A percentile compares a stretch with the other conserved stretches of the same genome.
Evolutionary conservation across 2,113 vertebrate genomes (phyloP).

Genomic region (Hippoglossus stenolepis): DNA sequence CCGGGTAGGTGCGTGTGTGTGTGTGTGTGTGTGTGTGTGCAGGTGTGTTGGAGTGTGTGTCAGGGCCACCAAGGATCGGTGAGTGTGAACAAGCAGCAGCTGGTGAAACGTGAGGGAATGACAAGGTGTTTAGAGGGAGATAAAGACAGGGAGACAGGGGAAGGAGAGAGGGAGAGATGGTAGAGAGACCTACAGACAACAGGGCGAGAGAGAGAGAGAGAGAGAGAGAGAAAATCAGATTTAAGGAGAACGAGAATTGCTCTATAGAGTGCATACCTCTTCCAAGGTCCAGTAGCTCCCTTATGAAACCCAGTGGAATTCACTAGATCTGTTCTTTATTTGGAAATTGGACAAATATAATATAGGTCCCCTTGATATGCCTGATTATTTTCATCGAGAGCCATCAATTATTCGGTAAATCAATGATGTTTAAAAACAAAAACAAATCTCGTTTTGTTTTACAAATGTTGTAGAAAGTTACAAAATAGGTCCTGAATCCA

Average conservation of each 20-base stretch:
- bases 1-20: not conserved
- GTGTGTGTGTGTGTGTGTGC: not conserved
- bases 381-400: too few species aligned
- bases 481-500: too few species aligned
- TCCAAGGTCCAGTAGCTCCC: too few species aligned
- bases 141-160: constrained; percentile 17
- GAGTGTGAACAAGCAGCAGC: constrained; percentile 78
- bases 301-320: too few species aligned
- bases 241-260: not conserved
- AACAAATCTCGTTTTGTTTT: too few species aligned
- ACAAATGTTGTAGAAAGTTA: too few species aligned
- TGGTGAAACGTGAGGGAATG: constrained; percentile 71
- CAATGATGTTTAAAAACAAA: too few species aligned
- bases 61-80: constrained; percentile 24
- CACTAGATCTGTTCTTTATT: too few species aligned
- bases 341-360: too few species aligned
- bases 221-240: not conserved
- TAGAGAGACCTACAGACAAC: not conserved
- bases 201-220: not conserved
- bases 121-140: constrained; percentile 71
- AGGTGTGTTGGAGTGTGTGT: constrained; percentile 12
- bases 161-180: not conserved
- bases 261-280: too few species aligned
- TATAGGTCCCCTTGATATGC: too few species aligned
- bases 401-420: too few species aligned